Base-by-base conservation (phyloP, 1,140 invertebrate species). In the Eumaeus atala region DNA sequence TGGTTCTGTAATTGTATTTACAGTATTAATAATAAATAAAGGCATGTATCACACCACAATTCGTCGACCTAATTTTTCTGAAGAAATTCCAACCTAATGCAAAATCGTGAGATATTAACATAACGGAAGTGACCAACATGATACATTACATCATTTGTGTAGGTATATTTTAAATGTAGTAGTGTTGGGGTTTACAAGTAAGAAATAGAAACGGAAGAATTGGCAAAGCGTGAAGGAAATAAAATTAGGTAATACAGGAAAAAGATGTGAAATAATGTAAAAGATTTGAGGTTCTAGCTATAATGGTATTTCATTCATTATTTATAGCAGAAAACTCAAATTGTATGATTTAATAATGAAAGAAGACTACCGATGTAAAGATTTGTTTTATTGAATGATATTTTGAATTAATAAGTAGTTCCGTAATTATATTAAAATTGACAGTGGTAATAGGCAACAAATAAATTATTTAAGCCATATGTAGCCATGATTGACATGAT, bases 1-100 rank as follows among this genome's bases (percentile, higher is more conserved):
- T 18, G 96, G 95, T 84, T 96, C 96, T 97, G 89, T 61, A 81
- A 86, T 47, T 12, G 10, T 17, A 14, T 51, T 17, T 51, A 28
- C 49, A 42, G 9, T 16, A 42, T 9, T 0, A 40, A 40, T 40
- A 40, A 40, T 28, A 40, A 12, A 40, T 14, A 40, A 40, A 40
- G 9, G 38, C n/a, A 14, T 4, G 12, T 7, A 40, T 7, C n/a
- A 14, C 12, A 38, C 12, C 5, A 14, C 16, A 17, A 44, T 16
- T 9, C 2, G 9, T 16, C 14, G 8, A 16, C 40, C 40, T 44
- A 44, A 2, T 4, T 16, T n/a, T 3, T 28, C 21, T 28, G 21
- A 28, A 28, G 21, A 28, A 28, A 28, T 28, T 28, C 6, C 2
- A 3, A 9, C 17, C 37, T 36, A 49, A 9, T 10, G 34, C 37